A percentile compares a stretch with the other conserved stretches of the same genome.
phyloP scores from a whole-genome alignment of 2,113 vertebrate species.

The Ardeotis arabs region DNA sequence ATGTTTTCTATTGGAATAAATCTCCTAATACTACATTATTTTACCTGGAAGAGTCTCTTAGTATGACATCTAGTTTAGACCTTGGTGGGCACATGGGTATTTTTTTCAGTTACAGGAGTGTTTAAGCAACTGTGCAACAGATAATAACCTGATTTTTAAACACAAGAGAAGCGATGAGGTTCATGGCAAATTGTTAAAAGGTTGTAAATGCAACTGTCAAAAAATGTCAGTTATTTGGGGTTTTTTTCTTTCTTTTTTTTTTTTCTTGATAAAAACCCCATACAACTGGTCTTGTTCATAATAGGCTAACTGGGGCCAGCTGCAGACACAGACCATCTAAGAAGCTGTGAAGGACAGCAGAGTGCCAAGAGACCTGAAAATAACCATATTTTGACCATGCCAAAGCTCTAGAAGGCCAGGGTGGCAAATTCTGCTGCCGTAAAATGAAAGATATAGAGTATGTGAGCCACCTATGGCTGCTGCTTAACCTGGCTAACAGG shows the following conservation, averaged over 20 bases:
- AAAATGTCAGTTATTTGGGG: background rate
- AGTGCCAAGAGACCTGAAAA: background rate
- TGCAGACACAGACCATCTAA: background rate
- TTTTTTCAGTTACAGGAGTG: background rate
- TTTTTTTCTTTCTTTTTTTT: background rate
- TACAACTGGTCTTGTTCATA: background rate
- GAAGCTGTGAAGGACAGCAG: background rate
- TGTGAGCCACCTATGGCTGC: background rate
- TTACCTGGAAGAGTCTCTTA: background rate
- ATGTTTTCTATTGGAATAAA: background rate
- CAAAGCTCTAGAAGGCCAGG: background rate
- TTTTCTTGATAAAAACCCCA: background rate
- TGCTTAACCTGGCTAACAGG: background rate
- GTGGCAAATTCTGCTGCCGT: background rate
- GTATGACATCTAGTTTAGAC: background rate
- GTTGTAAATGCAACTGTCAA: background rate
- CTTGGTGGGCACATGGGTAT: background rate
- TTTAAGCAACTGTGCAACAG: background rate
- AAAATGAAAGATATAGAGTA: background rate
- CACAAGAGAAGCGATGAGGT: background rate
- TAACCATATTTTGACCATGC: background rate
- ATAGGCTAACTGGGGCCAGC: background rate
- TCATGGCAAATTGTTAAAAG: background rate
- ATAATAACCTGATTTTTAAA: background rate
- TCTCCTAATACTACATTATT: background rate